These are phyloP conservation scores for Himantopus leucocephalus DNA, from an alignment of 2,113 vertebrate genomes.

Conservation along the genomic window DNA sequence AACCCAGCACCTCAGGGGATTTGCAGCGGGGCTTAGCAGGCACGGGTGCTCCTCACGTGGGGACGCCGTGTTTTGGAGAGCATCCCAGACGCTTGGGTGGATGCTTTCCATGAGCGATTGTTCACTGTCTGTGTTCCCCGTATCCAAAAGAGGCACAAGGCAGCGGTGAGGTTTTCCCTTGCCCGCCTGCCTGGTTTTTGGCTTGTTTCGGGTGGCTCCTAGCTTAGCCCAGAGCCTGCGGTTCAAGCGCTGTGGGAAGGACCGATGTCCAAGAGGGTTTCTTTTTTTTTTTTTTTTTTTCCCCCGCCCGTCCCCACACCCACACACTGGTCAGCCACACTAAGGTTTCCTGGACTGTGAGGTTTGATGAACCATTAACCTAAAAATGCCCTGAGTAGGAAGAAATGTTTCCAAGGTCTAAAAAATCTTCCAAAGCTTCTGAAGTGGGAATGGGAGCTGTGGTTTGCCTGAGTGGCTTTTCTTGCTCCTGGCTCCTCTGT, in stretches of 20 bases:
- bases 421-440: background rate
- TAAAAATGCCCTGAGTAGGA: conserved; percentile 44
- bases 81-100: background rate
- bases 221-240: background rate
- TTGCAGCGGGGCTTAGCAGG: background rate
- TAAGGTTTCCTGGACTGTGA: conserved; percentile 36
- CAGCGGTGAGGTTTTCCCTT: background rate
- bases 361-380: conserved; percentile 41
- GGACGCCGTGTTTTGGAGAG: background rate
- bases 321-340: background rate
- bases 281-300: background rate
- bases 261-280: background rate
- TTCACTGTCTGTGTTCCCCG: accelerated
- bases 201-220: background rate
- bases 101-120: background rate
- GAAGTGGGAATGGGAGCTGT: conserved; percentile 37
- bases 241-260: background rate
- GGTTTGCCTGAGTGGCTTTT: conserved; percentile 6
- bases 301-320: background rate
- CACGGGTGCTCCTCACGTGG: accelerated
- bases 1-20: background rate
- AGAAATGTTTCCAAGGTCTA: conserved; percentile 31
- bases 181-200: background rate
- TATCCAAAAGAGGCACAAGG: background rate
- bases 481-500: background rate